These are phyloP conservation scores for Ennomos quercinarius DNA, from an alignment of 2,888 invertebrate species.

Conservation along the genomic window DNA sequence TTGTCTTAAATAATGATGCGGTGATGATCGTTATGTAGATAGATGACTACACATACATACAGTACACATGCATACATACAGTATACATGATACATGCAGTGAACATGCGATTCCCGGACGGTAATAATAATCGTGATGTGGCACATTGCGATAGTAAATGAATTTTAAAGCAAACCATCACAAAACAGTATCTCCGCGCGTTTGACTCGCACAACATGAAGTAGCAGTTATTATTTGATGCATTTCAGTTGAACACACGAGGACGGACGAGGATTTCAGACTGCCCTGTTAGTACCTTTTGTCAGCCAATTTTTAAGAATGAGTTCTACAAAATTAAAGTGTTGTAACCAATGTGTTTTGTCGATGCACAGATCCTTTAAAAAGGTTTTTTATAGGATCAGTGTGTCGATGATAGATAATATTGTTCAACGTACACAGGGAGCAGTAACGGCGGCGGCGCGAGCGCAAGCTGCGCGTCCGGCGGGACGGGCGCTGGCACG, in stretches of 20 bases:
- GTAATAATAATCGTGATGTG: constrained; percentile 45
- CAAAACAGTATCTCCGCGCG: no score
- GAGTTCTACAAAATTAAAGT: no score
- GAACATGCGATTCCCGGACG: constrained; percentile 51
- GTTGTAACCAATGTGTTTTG: no score
- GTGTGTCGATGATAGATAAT: neutral
- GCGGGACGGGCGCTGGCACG: constrained; percentile 61
- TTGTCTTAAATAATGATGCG: constrained; percentile 34
- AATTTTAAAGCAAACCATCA: neutral
- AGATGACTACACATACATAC: no score
- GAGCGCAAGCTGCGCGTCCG: constrained; percentile 46
- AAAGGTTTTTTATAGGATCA: neutral
- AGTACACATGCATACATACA: no score
- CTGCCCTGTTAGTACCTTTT: no score
- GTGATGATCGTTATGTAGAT: constrained; percentile 33
- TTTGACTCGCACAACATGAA: no score
- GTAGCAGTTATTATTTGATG: no score
- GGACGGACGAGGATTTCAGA: no score
- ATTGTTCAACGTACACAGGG: constrained; percentile 57
- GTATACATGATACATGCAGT: no score
- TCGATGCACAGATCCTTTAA: neutral
- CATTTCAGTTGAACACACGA: no score
- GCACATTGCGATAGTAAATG: constrained; percentile 32
- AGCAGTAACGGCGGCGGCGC: constrained; percentile 45
- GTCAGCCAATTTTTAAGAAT: no score